Percentiles rank a stretch among this genome's conserved stretches.
Conservation (phyloP, 2,888 invertebrate species). For the Deilephila elpenor region DNA sequence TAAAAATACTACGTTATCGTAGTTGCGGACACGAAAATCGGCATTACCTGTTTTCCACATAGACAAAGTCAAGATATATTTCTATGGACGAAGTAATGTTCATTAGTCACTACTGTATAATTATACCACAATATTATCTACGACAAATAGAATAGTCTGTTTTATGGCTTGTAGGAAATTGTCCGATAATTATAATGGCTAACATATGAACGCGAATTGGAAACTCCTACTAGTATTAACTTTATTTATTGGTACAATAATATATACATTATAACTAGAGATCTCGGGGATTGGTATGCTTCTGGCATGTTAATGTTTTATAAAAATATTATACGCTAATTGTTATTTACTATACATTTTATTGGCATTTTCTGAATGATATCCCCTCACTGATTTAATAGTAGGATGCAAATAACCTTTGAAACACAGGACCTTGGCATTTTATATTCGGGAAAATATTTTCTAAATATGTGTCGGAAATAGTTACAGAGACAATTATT, state of each 20-base stretch:
- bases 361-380: not conserved
- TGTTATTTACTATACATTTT: not conserved
- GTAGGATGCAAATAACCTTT: no score
- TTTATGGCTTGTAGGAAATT: constrained; percentile 36
- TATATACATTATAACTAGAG: not conserved
- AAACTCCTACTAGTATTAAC: constrained; percentile 51
- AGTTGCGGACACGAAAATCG: no score
- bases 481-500: no score
- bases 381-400: not conserved
- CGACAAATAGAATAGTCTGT: not conserved
- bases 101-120: no score
- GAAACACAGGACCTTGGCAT: no score
- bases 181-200: constrained; percentile 54
- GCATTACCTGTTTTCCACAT: no score
- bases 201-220: constrained; percentile 40
- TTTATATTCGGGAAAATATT: no score
- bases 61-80: no score
- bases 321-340: not conserved
- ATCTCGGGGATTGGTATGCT: not conserved
- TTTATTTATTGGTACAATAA: constrained; percentile 37
- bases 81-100: no score
- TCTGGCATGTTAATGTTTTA: not conserved
- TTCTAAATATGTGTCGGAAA: no score
- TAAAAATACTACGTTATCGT: no score
- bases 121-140: no score